phyloP scores from a whole-genome alignment of 2,888 invertebrate species.

The Hirtodrosophila histrioides region DNA sequence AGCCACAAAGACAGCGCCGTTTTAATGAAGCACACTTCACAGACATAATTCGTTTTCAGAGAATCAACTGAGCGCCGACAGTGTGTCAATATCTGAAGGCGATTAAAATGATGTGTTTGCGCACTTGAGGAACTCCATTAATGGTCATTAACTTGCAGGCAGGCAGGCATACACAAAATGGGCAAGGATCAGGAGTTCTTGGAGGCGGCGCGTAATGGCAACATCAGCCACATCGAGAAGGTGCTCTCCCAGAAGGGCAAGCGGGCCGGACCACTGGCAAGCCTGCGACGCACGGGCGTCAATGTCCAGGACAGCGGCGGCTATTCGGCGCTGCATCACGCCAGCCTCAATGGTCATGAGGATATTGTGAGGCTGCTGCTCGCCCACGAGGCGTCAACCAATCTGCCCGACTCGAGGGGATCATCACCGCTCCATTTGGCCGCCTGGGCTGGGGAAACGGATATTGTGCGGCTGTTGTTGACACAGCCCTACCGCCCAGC shows the following conservation, averaged over 20 bases:
- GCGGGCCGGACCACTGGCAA: conserved; percentile 96
- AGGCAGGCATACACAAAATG: conserved; percentile 85
- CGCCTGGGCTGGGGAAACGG: conserved; percentile 96
- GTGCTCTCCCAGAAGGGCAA: conserved; percentile 94
- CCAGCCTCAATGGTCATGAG: conserved; percentile 96
- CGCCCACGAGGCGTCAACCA: conserved; percentile 92
- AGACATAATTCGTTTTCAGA: conserved; percentile 68
- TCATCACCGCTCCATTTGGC: conserved; percentile 97
- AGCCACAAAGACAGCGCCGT: conserved; percentile 60
- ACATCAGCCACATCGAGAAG: conserved; percentile 94
- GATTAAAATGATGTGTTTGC: conserved; percentile 46
- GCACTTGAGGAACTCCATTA: conserved; percentile 42
- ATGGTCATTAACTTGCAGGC: conserved; percentile 45
- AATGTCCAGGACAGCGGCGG: conserved; percentile 97
- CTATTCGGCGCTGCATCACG: conserved; percentile 96
- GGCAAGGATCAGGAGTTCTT: conserved; percentile 98
- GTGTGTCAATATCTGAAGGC: conserved; percentile 28
- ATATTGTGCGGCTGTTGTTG: conserved; percentile 93
- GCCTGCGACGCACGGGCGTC: conserved; percentile 94
- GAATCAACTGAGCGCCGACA: conserved; percentile 50
- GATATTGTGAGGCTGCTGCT: conserved; percentile 93
- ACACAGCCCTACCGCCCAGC: conserved; percentile 92
- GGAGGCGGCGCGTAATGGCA: conserved; percentile 97
- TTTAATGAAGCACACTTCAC: conserved; percentile 74
- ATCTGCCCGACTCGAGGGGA: conserved; percentile 94